Evolutionary conservation across 2,113 vertebrate species (phyloP).

Genomic region (Siniperca knerii): DNA sequence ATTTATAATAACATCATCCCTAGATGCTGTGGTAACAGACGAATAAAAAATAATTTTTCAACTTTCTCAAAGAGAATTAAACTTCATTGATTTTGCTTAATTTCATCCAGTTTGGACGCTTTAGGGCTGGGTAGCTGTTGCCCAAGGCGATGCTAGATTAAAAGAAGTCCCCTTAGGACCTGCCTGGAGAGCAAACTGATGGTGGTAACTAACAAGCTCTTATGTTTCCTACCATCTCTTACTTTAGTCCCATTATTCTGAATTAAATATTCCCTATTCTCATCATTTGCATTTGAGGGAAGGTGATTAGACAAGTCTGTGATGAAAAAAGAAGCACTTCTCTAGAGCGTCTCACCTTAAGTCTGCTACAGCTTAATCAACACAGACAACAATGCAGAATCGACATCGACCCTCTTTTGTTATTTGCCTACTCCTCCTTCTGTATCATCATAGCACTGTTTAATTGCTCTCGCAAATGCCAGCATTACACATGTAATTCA

Average conservation of each 20-base stretch:
- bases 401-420: slow-evolving; percentile 42
- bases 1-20: slow-evolving; percentile 30
- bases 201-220: slow-evolving; percentile 71
- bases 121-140: slow-evolving; percentile 53
- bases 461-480: not conserved
- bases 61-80: slow-evolving; percentile 62
- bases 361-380: slow-evolving; percentile 30
- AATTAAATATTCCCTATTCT: slow-evolving; percentile 69
- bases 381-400: slow-evolving; percentile 3
- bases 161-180: slow-evolving; percentile 67
- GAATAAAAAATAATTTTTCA: slow-evolving; percentile 41
- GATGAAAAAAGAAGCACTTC: slow-evolving; percentile 14
- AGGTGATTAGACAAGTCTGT: slow-evolving; percentile 56
- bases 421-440: slow-evolving; percentile 2
- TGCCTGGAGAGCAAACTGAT: slow-evolving; percentile 55
- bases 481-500: slow-evolving; percentile 5
- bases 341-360: slow-evolving; percentile 5
- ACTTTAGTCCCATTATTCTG: slow-evolving; percentile 71
- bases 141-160: slow-evolving; percentile 65
- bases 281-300: slow-evolving; percentile 76
- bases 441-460: slow-evolving; percentile 7
- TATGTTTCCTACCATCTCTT: slow-evolving; percentile 54
- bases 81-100: slow-evolving; percentile 65
- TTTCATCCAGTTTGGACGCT: slow-evolving; percentile 44
- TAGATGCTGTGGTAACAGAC: not conserved